Evolutionary conservation across 2,113 vertebrate species (phyloP).

Genomic region (Mus pahari): DNA sequence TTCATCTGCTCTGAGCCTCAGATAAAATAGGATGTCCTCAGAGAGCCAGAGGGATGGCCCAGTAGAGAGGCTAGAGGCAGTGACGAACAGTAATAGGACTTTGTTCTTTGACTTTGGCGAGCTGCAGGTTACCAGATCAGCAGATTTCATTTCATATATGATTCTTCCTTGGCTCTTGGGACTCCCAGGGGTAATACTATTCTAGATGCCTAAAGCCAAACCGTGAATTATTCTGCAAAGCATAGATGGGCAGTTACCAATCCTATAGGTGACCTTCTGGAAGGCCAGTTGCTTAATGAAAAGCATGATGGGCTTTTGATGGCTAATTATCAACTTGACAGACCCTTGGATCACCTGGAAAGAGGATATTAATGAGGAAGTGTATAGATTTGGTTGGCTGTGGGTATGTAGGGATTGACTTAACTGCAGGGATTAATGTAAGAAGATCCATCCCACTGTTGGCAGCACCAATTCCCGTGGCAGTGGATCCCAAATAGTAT

Average conservation of each 20-base stretch:
- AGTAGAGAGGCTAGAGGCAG: background rate
- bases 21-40: conserved; percentile 52
- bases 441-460: background rate
- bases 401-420: background rate
- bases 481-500: background rate
- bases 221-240: background rate
- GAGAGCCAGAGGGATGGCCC: background rate
- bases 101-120: background rate
- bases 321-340: background rate
- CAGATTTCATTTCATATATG: background rate
- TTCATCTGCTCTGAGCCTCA: conserved; percentile 66
- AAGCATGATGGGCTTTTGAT: background rate
- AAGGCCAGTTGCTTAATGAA: background rate
- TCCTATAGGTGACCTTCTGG: background rate
- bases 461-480: background rate
- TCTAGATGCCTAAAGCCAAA: background rate
- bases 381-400: background rate
- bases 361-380: background rate
- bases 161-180: background rate
- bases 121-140: background rate
- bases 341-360: background rate
- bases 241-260: background rate
- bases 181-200: background rate
- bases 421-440: background rate
- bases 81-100: accelerated